Evolutionary conservation across 2,888 invertebrate genomes (phyloP).

Genomic region (Drosophila kambysellisi): DNA sequence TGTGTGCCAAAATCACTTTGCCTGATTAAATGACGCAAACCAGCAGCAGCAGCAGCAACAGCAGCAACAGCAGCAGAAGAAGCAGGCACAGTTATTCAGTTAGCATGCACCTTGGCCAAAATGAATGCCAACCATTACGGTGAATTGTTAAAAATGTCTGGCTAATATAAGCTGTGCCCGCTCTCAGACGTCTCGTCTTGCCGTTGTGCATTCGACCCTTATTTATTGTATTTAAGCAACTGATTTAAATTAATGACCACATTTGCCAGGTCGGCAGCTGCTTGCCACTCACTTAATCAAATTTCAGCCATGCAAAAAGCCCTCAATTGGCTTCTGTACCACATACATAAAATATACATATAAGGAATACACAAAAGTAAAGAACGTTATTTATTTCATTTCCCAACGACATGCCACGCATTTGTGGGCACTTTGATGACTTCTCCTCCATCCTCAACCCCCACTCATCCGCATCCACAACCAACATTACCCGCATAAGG

Average conservation of each 20-base stretch:
- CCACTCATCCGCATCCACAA: neutral
- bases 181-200: neutral
- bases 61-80: neutral
- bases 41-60: slow-evolving; percentile 34
- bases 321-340: slow-evolving; percentile 41
- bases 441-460: neutral
- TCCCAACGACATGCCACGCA: slow-evolving; percentile 34
- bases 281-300: slow-evolving; percentile 77
- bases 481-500: slow-evolving; percentile 27
- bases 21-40: slow-evolving; percentile 78
- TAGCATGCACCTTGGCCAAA: slow-evolving; percentile 59
- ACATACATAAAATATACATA: neutral
- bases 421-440: slow-evolving; percentile 47
- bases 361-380: slow-evolving; percentile 20
- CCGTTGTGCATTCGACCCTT: slow-evolving; percentile 48
- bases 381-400: slow-evolving; percentile 52
- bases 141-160: slow-evolving; percentile 79
- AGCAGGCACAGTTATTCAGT: slow-evolving; percentile 41
- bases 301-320: slow-evolving; percentile 63
- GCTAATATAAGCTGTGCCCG: slow-evolving; percentile 57
- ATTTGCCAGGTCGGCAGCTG: slow-evolving; percentile 40
- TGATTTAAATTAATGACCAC: slow-evolving; percentile 74
- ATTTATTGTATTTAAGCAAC: slow-evolving; percentile 71
- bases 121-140: slow-evolving; percentile 69
- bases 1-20: slow-evolving; percentile 74